Base-by-base conservation (phyloP, 64 coral and sea anemone species). In the Hydrozoanthus tunicans region DNA sequence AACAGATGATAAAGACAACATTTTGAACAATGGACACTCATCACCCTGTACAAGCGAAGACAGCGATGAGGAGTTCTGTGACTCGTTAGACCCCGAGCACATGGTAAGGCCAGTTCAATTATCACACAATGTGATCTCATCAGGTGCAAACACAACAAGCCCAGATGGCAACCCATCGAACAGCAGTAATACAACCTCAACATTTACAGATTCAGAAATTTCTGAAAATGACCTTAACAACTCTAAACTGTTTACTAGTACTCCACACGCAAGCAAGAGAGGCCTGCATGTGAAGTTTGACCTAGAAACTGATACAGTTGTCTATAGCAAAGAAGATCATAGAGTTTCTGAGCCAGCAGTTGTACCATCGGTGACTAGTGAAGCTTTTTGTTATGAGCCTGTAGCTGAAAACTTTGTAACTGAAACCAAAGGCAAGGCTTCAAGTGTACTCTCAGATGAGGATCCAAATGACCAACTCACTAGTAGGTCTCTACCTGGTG, bases 41-140 rank as follows among this genome's bases (percentile, higher is more conserved):
- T 88, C 68, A 51, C 26, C 84, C 9, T 75, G 82, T 80, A 91
- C 89, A 15, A 97, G 95, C 79, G 95, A 97, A 20, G 95, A 97
- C 7, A 97, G 95, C 90, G 94, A 96, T 77, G 95, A 97, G 53
- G 95, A 97, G 82, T 97, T 94, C 80, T 97, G 95, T 83, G 95
- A 97, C 90, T 89, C 95, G 0, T 14, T 97, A 73, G 95, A 92
- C 79, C 95, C 95, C 57, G 95, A 97, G 77, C 89, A 94, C 91
- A 79, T 97, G 64, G 58, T 52, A 81, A 79, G 91, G 32, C 69
- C 88, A 71, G 13, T 72, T 53, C 15, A 20, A 86, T 10, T 72
- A 8, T 12, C 26, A 58, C 56, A 88, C 13, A 74, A 61, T 9
- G 27, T 58, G 20, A 55, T 23, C 10, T 32, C 72, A 73, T 58